These are phyloP conservation scores for Phalanger gymnotis DNA, from an alignment of 2,797 vertebrate genomes.

Conservation along the genomic window DNA sequence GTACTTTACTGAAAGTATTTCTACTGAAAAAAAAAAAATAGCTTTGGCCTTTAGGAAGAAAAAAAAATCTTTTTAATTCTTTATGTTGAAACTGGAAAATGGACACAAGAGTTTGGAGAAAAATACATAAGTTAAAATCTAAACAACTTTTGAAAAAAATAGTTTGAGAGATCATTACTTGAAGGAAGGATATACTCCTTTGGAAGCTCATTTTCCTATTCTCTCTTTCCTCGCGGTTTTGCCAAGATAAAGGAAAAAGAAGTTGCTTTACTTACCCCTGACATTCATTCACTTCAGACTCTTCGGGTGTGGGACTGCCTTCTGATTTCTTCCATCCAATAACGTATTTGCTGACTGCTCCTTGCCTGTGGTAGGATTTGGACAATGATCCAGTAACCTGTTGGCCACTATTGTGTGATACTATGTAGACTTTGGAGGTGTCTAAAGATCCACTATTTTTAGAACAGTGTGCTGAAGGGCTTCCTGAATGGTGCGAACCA, in stretches of 20 bases:
- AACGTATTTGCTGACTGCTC: slow-evolving; percentile 86
- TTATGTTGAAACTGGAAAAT: neutral
- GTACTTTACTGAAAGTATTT: neutral
- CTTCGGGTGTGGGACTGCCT: slow-evolving; percentile 89
- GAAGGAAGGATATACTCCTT: neutral
- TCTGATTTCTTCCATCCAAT: slow-evolving; percentile 90
- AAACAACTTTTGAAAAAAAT: slow-evolving; percentile 9
- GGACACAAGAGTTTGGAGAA: neutral
- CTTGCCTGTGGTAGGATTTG: slow-evolving; percentile 86
- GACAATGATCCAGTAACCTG: slow-evolving; percentile 84
- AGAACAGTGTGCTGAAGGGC: slow-evolving; percentile 91
- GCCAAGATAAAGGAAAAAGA: neutral
- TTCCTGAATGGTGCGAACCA: slow-evolving; percentile 94
- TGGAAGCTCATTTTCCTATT: neutral
- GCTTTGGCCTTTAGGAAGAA: neutral
- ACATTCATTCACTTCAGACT: slow-evolving; percentile 91
- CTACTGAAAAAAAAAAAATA: neutral
- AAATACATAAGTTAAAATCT: slow-evolving; percentile 6
- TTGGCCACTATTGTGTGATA: slow-evolving; percentile 87
- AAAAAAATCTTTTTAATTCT: neutral
- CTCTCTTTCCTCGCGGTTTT: rapidly evolving
- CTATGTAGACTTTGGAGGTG: slow-evolving; percentile 94
- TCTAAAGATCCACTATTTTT: slow-evolving; percentile 92
- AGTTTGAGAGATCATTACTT: neutral
- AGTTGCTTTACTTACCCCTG: slow-evolving; percentile 87